A percentile compares a stretch with the other conserved stretches of the same genome.
These are phyloP conservation scores for Rhinichthys osculus DNA, from an alignment of 2,797 vertebrate species.

Conservation along the genomic window DNA sequence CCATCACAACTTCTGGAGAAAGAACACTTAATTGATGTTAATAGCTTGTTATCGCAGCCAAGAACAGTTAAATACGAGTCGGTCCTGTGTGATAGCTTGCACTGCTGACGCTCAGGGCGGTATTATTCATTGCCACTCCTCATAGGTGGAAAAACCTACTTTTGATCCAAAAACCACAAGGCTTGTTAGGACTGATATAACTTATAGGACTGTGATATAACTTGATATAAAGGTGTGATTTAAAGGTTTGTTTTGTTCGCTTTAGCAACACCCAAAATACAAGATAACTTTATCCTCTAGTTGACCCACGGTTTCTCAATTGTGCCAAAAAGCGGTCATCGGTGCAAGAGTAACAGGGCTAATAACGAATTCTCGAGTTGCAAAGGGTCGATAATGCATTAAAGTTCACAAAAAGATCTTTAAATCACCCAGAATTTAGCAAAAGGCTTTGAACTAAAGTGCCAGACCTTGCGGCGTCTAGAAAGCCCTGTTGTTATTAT, in stretches of 20 bases:
- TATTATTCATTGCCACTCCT: slow-evolving; percentile 19
- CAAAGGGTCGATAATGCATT: slow-evolving; percentile 19
- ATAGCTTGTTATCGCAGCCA: slow-evolving; percentile 23
- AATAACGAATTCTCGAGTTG: slow-evolving; percentile 12
- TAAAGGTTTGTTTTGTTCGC: neutral
- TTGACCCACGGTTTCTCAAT: slow-evolving; percentile 13
- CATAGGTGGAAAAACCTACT: slow-evolving; percentile 2
- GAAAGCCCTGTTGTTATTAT: neutral
- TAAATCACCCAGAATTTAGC: slow-evolving; percentile 29
- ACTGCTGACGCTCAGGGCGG: slow-evolving; percentile 20
- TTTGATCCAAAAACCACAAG: slow-evolving; percentile 15
- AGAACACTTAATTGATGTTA: slow-evolving; percentile 48
- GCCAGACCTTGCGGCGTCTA: neutral
- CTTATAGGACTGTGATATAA: neutral
- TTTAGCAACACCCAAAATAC: slow-evolving; percentile 14
- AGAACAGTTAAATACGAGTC: slow-evolving; percentile 31
- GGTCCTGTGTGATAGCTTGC: slow-evolving; percentile 15
- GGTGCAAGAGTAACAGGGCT: neutral
- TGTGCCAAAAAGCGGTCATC: neutral
- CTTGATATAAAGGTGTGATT: neutral
- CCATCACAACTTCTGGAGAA: slow-evolving; percentile 19
- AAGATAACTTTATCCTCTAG: neutral
- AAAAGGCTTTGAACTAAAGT: neutral
- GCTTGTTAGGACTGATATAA: slow-evolving; percentile 39
- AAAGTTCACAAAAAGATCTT: slow-evolving; percentile 24